Evolutionary conservation across 2,113 vertebrate species (phyloP).

Genomic region (Serilophus lunatus): DNA sequence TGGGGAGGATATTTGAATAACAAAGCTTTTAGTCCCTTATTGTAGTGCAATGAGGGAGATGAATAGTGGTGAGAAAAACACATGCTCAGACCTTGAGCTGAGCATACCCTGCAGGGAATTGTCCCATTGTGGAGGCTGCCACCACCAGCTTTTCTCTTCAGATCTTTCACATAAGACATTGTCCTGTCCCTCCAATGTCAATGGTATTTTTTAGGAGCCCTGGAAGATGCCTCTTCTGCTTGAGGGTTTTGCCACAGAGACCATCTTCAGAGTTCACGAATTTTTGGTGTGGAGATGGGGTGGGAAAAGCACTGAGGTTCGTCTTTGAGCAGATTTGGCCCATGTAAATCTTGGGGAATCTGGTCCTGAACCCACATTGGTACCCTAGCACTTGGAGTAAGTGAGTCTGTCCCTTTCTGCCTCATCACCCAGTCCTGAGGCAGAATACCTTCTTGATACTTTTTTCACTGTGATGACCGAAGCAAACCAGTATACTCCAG

Average conservation of each 20-base stretch:
- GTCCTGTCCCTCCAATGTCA: background rate
- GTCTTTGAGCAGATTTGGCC: background rate
- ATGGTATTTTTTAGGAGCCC: background rate
- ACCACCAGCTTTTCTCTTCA: background rate
- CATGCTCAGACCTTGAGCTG: background rate
- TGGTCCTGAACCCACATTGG: fast-evolving
- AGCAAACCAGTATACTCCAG: background rate
- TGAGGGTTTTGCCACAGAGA: background rate
- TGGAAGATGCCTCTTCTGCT: background rate
- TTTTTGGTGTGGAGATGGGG: background rate
- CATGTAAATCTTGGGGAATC: fast-evolving
- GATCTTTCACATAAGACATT: fast-evolving
- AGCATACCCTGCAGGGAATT: background rate
- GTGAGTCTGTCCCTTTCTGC: background rate
- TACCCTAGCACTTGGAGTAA: fast-evolving
- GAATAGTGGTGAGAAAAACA: background rate
- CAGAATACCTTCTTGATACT: background rate
- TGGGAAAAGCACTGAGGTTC: background rate
- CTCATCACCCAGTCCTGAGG: background rate
- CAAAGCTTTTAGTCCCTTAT: background rate
- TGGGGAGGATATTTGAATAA: slow-evolving; percentile 11
- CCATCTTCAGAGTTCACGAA: fast-evolving
- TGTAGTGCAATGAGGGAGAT: background rate
- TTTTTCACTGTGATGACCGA: background rate
- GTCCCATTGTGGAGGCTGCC: background rate